Percentiles rank a stretch among this genome's conserved stretches.
Evolutionary conservation across 1,140 invertebrate genomes (phyloP).

Genomic region (Brachionus koreanus): DNA sequence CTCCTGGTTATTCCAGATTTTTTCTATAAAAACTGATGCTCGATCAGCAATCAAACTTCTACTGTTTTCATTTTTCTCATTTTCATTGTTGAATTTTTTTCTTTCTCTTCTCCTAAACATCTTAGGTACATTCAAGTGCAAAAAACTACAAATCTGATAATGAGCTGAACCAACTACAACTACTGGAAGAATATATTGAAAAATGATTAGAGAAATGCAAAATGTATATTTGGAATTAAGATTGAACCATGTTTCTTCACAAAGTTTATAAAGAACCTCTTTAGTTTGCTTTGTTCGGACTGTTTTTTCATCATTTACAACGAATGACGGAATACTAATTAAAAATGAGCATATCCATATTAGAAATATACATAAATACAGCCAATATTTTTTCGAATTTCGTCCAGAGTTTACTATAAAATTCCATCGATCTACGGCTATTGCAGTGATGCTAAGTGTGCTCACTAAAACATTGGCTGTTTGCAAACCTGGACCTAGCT

Average conservation of each 20-base stretch:
- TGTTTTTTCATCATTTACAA: background rate
- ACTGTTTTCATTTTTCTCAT: background rate
- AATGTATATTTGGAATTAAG: background rate
- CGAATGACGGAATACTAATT: constrained; percentile 24
- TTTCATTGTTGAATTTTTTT: background rate
- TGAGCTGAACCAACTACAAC: background rate
- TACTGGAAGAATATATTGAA: constrained; percentile 30
- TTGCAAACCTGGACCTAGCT: constrained; percentile 73
- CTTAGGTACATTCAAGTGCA: constrained; percentile 24
- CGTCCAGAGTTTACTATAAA: constrained; percentile 19
- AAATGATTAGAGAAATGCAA: background rate
- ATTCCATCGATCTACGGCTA: constrained; percentile 70
- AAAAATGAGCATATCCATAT: constrained; percentile 27
- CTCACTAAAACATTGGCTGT: constrained; percentile 81
- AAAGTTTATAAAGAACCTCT: constrained; percentile 15
- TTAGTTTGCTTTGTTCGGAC: background rate
- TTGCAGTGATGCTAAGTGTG: constrained; percentile 81
- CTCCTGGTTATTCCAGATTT: background rate
- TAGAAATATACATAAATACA: constrained; percentile 6
- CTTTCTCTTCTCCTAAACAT: constrained; percentile 30
- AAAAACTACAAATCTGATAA: constrained; percentile 27
- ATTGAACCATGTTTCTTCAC: constrained; percentile 20
- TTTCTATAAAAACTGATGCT: background rate
- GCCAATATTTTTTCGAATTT: background rate
- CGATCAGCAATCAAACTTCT: background rate